Percentiles rank a stretch among this genome's conserved stretches.
Evolutionary conservation across 2,888 invertebrate species (phyloP).

Genomic region (Carpatolechia fugitivella): DNA sequence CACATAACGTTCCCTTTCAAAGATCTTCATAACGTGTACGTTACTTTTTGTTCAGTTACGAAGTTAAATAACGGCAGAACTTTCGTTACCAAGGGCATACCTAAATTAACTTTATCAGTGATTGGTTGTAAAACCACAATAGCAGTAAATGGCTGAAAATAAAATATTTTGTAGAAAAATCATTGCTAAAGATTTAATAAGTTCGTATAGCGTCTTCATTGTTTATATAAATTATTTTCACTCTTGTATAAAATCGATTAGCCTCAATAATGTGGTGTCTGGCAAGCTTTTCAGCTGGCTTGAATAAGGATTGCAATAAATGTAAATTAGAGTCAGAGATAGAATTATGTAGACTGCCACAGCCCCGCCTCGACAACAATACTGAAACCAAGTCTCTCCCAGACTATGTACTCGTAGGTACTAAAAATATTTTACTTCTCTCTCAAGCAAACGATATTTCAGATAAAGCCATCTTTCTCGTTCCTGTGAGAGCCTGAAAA

Average conservation of each 20-base stretch:
- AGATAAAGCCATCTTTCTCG: slow-evolving; percentile 21
- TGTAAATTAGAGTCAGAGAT: slow-evolving; percentile 12
- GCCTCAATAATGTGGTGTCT: background rate
- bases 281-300: slow-evolving; percentile 3
- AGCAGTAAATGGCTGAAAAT: too few relatives aligned
- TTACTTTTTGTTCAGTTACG: too few relatives aligned
- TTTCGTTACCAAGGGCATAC: too few relatives aligned
- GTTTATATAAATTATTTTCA: too few relatives aligned
- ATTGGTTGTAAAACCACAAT: too few relatives aligned
- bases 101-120: too few relatives aligned
- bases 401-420: slow-evolving; percentile 5
- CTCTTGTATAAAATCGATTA: background rate
- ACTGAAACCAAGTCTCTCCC: slow-evolving; percentile 14
- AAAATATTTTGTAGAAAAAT: too few relatives aligned
- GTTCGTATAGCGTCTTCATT: too few relatives aligned
- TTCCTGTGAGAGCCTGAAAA: slow-evolving; percentile 28
- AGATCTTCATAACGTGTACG: background rate
- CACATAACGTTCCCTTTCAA: background rate
- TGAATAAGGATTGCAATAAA: slow-evolving; percentile 12
- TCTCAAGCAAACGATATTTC: background rate
- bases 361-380: background rate
- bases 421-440: slow-evolving; percentile 8
- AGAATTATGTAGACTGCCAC: slow-evolving; percentile 8
- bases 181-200: too few relatives aligned
- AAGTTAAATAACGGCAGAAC: too few relatives aligned